Evolutionary conservation across 1,140 invertebrate species (phyloP).

Genomic region (Subanguina moxae): DNA sequence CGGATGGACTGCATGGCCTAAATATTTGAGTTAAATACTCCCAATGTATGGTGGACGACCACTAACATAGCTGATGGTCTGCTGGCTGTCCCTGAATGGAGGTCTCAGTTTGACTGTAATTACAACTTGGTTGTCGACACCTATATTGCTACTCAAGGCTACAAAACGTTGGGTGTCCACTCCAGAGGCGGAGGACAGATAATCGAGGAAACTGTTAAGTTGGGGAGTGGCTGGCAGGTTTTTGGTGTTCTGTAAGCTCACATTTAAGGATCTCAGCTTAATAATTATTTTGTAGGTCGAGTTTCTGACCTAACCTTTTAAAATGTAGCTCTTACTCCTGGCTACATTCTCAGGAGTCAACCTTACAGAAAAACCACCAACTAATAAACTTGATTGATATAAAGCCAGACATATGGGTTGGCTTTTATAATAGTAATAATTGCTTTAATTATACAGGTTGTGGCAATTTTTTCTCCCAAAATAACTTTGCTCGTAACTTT

Average conservation of each 20-base stretch:
- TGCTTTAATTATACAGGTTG: too few relatives aligned
- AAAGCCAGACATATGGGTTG: too few relatives aligned
- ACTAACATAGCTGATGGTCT: constrained; percentile 31
- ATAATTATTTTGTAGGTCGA: too few relatives aligned
- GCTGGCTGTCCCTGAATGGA: constrained; percentile 15
- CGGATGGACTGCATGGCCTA: constrained; percentile 33
- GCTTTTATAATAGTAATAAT: too few relatives aligned
- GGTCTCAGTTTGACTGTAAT: constrained; percentile 19
- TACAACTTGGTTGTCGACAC: not conserved
- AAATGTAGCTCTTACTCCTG: too few relatives aligned
- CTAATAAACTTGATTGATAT: too few relatives aligned
- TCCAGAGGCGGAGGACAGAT: not conserved
- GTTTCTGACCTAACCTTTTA: too few relatives aligned
- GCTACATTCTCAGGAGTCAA: too few relatives aligned
- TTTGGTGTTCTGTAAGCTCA: not conserved
- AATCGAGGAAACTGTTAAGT: not conserved
- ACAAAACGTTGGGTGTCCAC: constrained; percentile 2
- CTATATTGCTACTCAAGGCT: not conserved
- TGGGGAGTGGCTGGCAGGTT: not conserved
- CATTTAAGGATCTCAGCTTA: not conserved
- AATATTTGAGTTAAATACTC: constrained; percentile 12
- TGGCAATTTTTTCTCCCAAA: too few relatives aligned
- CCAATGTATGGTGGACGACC: not conserved
- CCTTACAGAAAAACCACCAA: too few relatives aligned
- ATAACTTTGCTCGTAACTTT: too few relatives aligned